These are phyloP conservation scores for Chamaetylas fuelleborni DNA, from an alignment of 2,113 vertebrate species.

Conservation along the genomic window DNA sequence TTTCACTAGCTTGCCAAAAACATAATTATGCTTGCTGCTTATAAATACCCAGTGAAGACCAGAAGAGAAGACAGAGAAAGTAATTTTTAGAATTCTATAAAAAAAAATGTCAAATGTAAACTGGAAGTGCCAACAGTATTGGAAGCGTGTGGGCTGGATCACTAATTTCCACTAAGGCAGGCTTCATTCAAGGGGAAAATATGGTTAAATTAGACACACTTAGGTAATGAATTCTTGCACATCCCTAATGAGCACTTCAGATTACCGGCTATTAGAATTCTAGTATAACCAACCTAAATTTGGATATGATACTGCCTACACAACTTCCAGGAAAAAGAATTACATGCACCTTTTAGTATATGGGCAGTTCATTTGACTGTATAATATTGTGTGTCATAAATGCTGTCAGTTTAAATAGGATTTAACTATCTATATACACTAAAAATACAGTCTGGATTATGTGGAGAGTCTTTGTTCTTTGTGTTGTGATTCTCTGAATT, in stretches of 20 bases:
- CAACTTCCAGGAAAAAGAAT: conserved; percentile 32
- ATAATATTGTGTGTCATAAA: neutral
- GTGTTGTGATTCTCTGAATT: neutral
- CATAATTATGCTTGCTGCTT: conserved; percentile 62
- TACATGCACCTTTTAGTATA: conserved; percentile 24
- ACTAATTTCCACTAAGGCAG: conserved; percentile 28
- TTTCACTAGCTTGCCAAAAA: conserved; percentile 63
- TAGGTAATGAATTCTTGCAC: conserved; percentile 46
- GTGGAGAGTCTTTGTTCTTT: neutral
- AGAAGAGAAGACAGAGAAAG: conserved; percentile 6
- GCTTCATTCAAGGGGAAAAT: conserved; percentile 36
- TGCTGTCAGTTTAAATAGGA: neutral
- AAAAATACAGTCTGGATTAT: neutral
- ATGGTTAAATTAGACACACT: conserved; percentile 45
- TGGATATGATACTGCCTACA: neutral
- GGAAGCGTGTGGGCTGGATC: conserved; percentile 17
- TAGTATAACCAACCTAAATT: conserved; percentile 14
- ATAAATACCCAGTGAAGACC: conserved; percentile 49
- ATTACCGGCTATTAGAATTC: conserved; percentile 45
- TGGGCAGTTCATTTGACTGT: conserved; percentile 28
- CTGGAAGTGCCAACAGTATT: neutral
- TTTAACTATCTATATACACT: neutral
- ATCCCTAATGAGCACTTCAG: conserved; percentile 37
- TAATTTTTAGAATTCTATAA: conserved; percentile 56
- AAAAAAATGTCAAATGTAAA: conserved; percentile 51